Percentiles rank a stretch among this genome's conserved stretches.
Conservation (phyloP, 2,888 invertebrate genomes). For the Dione vanillae region DNA sequence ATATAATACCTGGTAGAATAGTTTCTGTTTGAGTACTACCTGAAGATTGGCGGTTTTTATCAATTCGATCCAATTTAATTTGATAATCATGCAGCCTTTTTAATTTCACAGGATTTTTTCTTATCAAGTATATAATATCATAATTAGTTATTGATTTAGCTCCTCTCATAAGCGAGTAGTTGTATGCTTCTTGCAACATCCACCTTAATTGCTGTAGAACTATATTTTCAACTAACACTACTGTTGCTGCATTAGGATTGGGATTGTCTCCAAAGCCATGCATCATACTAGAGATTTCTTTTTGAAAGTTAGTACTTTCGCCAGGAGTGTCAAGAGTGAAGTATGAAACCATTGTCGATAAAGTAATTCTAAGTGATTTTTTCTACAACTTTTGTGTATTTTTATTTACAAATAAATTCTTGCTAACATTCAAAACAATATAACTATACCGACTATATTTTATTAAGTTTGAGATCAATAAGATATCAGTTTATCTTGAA, state of each 20-base stretch:
- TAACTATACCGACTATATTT: too few relatives aligned
- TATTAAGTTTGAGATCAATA: too few relatives aligned
- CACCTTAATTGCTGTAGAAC: constrained; percentile 91
- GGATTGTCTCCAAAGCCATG: constrained; percentile 96
- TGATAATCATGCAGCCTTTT: constrained; percentile 90
- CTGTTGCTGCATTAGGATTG: constrained; percentile 91
- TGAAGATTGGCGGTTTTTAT: constrained; percentile 61
- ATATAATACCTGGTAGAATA: constrained; percentile 61
- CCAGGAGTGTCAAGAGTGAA: constrained; percentile 67
- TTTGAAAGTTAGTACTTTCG: constrained; percentile 78
- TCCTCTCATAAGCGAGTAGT: constrained; percentile 86
- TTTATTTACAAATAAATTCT: too few relatives aligned
- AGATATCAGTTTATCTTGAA: background rate
- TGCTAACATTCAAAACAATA: too few relatives aligned
- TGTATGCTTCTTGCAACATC: constrained; percentile 90
- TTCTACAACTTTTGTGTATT: too few relatives aligned
- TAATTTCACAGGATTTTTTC: constrained; percentile 91
- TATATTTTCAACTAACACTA: constrained; percentile 92
- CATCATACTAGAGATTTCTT: constrained; percentile 94
- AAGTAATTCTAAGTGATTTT: constrained; percentile 7
- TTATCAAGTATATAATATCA: constrained; percentile 93
- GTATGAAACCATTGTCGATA: constrained; percentile 67
- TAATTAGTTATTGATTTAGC: constrained; percentile 82
- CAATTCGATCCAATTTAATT: constrained; percentile 81
- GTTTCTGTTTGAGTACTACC: constrained; percentile 56